These are phyloP conservation scores for Coreius guichenoti DNA, from an alignment of 2,797 vertebrate genomes.

Conservation along the genomic window DNA sequence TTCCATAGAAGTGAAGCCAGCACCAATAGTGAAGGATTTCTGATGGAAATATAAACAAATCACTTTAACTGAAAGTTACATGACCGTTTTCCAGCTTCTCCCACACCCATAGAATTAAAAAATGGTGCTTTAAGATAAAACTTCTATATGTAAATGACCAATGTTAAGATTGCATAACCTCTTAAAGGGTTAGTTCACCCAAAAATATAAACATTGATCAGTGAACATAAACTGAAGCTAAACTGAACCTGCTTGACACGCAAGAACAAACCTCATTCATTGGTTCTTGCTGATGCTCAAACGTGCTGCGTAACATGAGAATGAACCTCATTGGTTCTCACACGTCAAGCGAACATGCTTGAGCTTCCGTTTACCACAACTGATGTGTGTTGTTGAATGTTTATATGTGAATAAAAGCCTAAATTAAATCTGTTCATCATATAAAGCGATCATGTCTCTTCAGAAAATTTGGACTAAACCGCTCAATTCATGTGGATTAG, in stretches of 20 bases:
- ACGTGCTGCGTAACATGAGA: too few species aligned
- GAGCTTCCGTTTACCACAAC: too few species aligned
- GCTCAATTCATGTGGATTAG: too few species aligned
- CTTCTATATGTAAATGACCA: background rate
- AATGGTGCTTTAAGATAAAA: background rate
- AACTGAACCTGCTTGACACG: too few species aligned
- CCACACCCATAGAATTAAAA: background rate
- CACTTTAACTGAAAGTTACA: background rate
- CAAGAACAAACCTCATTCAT: background rate
- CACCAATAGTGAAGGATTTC: background rate
- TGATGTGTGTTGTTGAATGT: too few species aligned
- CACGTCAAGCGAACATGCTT: too few species aligned
- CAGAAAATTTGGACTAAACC: too few species aligned
- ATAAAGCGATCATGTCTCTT: too few species aligned
- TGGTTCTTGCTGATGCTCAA: background rate
- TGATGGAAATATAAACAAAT: background rate
- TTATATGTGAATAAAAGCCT: too few species aligned
- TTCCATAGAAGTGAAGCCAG: background rate
- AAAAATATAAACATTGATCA: background rate
- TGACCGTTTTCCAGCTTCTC: background rate
- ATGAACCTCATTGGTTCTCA: too few species aligned
- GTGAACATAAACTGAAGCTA: background rate
- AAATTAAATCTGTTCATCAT: too few species aligned
- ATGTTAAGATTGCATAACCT: background rate
- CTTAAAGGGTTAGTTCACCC: background rate